Conservation (phyloP, 2,113 vertebrate species). For the Peromyscus leucopus region DNA sequence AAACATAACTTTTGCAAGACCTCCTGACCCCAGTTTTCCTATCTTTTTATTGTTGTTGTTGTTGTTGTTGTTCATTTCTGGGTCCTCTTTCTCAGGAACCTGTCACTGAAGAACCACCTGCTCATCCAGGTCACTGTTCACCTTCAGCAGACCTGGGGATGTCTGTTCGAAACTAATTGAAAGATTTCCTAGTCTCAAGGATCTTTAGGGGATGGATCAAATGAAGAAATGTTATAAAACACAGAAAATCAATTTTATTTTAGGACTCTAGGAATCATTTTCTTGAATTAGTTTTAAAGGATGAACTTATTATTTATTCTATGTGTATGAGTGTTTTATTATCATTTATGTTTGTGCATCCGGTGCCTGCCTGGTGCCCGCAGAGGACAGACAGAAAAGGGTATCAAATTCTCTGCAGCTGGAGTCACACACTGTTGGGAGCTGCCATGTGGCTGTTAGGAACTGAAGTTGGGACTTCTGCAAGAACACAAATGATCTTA, state of each 20-base stretch:
- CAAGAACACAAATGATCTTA: neutral
- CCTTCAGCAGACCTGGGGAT: neutral
- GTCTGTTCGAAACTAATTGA: conserved; percentile 3
- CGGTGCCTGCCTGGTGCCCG: too few relatives aligned
- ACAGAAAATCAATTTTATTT: conserved; percentile 16
- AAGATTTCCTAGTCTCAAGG: neutral
- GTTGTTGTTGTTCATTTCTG: too few relatives aligned
- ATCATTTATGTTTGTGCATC: neutral
- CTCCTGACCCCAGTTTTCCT: too few relatives aligned
- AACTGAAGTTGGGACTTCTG: neutral
- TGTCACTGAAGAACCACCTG: too few relatives aligned
- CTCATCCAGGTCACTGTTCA: neutral
- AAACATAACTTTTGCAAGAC: too few relatives aligned
- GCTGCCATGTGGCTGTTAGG: neutral
- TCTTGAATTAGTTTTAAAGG: neutral
- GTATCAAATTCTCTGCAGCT: neutral
- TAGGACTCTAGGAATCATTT: conserved; percentile 20
- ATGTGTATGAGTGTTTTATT: neutral
- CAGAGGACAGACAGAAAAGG: neutral
- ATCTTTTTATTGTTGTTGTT: too few relatives aligned
- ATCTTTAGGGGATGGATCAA: neutral
- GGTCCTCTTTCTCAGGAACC: too few relatives aligned
- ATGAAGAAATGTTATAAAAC: conserved; percentile 42
- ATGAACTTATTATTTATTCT: neutral
- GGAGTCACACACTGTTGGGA: neutral